Evolutionary conservation across 1,140 invertebrate species (phyloP).

Genomic region (Apis cerana): DNA sequence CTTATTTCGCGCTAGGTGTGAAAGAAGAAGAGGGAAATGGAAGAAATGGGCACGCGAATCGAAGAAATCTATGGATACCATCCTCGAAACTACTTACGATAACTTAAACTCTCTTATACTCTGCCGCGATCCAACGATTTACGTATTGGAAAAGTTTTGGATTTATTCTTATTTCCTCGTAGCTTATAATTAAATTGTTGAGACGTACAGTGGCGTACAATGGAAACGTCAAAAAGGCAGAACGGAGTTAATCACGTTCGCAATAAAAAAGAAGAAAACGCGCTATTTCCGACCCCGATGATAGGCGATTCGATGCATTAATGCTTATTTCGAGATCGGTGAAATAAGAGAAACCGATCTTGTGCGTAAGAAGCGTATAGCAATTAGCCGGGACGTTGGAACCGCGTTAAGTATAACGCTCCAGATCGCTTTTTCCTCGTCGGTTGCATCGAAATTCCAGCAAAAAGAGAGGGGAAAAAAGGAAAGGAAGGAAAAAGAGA

Average conservation of each 20-base stretch:
- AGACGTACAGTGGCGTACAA: too few relatives aligned
- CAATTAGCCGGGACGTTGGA: conserved; percentile 7
- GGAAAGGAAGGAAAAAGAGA: background rate
- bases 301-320: background rate
- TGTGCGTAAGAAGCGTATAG: background rate
- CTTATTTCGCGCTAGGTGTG: background rate
- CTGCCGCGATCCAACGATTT: too few relatives aligned
- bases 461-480: background rate
- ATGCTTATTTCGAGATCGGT: background rate
- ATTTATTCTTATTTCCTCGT: too few relatives aligned
- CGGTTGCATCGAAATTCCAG: conserved; percentile 1
- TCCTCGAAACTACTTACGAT: too few relatives aligned
- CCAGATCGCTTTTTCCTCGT: background rate
- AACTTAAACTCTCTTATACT: too few relatives aligned
- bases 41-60: too few relatives aligned
- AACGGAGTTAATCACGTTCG: too few relatives aligned
- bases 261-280: too few relatives aligned
- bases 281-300: background rate
- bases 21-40: background rate
- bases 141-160: too few relatives aligned
- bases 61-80: too few relatives aligned
- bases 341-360: background rate
- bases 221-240: too few relatives aligned
- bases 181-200: too few relatives aligned
- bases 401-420: background rate